These are phyloP conservation scores for Meles meles DNA, from an alignment of 2,113 vertebrate genomes.

Conservation along the genomic window DNA sequence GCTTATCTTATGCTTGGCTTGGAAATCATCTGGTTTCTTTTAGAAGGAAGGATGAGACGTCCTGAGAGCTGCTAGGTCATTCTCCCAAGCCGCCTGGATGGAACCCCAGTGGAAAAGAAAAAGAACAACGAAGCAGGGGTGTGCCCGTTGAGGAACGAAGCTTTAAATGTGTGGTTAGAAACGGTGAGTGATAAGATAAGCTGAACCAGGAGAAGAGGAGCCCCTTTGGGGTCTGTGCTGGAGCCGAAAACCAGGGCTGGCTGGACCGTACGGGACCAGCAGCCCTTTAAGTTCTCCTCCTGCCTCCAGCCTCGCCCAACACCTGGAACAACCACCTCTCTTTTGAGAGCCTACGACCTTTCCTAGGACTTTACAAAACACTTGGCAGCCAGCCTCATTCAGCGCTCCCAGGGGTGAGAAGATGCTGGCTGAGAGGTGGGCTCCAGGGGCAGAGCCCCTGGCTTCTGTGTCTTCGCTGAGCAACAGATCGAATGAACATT, in stretches of 20 bases:
- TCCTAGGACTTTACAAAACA: not conserved
- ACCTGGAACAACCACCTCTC: not conserved
- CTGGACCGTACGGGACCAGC: fast-evolving
- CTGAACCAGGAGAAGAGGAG: no score
- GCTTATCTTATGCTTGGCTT: not conserved
- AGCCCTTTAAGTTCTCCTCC: not conserved
- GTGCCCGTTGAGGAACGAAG: not conserved
- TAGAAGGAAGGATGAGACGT: not conserved
- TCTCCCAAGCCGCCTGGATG: not conserved
- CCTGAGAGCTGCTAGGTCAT: not conserved
- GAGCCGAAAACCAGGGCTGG: not conserved
- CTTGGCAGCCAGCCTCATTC: not conserved
- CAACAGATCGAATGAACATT: not conserved
- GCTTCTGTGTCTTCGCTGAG: not conserved
- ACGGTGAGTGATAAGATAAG: not conserved
- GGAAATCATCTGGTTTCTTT: not conserved
- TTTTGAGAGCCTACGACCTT: not conserved
- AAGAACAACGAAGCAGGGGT: not conserved
- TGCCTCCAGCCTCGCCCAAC: not conserved
- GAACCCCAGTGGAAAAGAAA: not conserved
- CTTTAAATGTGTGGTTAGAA: not conserved
- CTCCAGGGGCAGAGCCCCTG: no score
- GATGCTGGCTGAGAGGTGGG: fast-evolving
- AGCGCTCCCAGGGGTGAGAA: fast-evolving
- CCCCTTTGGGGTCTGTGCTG: not conserved